Percentiles rank a stretch among this genome's conserved stretches.
These are phyloP conservation scores for Chelonus formosanus DNA, from an alignment of 2,888 invertebrate species.

Conservation along the genomic window DNA sequence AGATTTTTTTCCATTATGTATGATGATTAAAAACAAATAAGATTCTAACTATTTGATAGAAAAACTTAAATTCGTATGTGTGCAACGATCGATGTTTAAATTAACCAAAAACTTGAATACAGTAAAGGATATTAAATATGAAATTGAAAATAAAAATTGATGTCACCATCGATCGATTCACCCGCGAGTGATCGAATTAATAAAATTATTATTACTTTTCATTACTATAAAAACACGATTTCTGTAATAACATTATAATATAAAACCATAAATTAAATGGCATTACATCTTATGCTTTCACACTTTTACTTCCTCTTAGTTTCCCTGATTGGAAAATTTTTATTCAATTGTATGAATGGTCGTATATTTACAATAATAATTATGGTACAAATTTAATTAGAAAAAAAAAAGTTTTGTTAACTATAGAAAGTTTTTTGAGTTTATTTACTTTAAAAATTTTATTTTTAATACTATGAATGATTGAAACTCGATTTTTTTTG, in stretches of 20 bases:
- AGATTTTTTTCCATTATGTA: conserved; percentile 65
- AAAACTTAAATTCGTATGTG: conserved; percentile 46
- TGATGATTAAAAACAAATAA: conserved; percentile 53
- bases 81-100: conserved; percentile 48
- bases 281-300: conserved; percentile 41
- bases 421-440: no score
- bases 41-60: conserved; percentile 27
- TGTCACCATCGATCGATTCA: conserved; percentile 52
- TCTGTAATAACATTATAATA: conserved; percentile 70
- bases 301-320: conserved; percentile 14
- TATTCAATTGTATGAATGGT: no score
- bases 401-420: no score
- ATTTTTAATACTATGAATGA: no score
- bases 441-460: no score
- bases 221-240: conserved; percentile 74
- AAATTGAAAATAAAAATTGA: conserved; percentile 29
- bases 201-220: conserved; percentile 71
- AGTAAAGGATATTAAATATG: neutral
- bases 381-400: no score
- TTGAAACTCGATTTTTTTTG: no score
- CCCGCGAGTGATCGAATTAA: conserved; percentile 64
- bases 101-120: conserved; percentile 3
- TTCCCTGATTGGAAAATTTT: neutral
- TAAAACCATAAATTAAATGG: conserved; percentile 65
- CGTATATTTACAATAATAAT: no score